These are phyloP conservation scores for Diarsia dahlii DNA, from an alignment of 2,888 invertebrate species.

Conservation along the genomic window DNA sequence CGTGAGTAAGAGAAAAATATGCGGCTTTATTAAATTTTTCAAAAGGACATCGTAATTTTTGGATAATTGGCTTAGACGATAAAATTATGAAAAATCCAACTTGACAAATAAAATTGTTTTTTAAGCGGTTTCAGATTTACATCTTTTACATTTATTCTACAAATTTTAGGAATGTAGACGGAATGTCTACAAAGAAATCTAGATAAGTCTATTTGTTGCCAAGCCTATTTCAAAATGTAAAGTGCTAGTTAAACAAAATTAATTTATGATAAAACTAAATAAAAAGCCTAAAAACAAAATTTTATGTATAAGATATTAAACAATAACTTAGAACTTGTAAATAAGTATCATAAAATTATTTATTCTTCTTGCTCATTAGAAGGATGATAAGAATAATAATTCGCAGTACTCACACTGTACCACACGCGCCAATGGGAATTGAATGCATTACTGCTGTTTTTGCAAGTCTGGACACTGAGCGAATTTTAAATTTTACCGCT, in stretches of 20 bases:
- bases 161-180: slow-evolving; percentile 10
- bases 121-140: slow-evolving; percentile 15
- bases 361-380: slow-evolving; percentile 21
- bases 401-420: slow-evolving; percentile 25
- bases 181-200: slow-evolving; percentile 7
- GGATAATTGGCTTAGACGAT: slow-evolving; percentile 46
- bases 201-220: slow-evolving; percentile 14
- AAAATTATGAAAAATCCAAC: slow-evolving; percentile 33
- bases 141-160: slow-evolving; percentile 20
- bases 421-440: slow-evolving; percentile 36
- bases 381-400: slow-evolving; percentile 30
- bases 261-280: not conserved
- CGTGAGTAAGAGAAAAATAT: slow-evolving; percentile 29
- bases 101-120: slow-evolving; percentile 26
- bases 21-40: slow-evolving; percentile 22
- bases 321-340: not conserved
- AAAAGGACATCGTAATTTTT: slow-evolving; percentile 23
- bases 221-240: not conserved
- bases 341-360: slow-evolving; percentile 15
- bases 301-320: no score
- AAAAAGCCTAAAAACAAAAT: no score
- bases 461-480: slow-evolving; percentile 66
- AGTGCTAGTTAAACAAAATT: not conserved
- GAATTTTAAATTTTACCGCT: slow-evolving; percentile 55
- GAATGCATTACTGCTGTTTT: slow-evolving; percentile 66